Evolutionary conservation across 2,797 vertebrate species (phyloP).

Genomic region (Sebastes matsubarae): DNA sequence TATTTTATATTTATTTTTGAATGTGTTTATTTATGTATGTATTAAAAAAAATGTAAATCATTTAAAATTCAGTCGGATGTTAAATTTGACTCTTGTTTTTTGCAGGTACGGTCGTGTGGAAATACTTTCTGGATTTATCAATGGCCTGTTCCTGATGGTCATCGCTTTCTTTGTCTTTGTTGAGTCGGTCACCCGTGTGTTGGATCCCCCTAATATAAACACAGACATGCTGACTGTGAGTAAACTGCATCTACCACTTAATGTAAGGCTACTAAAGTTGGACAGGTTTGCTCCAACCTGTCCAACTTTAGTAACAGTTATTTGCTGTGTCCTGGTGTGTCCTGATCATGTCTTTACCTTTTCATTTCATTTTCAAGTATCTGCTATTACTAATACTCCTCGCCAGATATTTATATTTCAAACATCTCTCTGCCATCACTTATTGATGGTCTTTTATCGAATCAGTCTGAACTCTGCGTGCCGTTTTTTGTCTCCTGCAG

Average conservation of each 20-base stretch:
- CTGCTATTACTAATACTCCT: background rate
- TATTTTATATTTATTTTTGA: too few relatives aligned
- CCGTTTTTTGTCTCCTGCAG: constrained; percentile 66
- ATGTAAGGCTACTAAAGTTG: background rate
- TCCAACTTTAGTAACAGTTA: background rate
- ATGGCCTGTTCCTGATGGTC: constrained; percentile 97
- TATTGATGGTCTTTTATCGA: background rate
- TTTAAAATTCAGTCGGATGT: background rate
- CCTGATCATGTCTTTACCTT: background rate
- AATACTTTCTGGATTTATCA: constrained; percentile 98
- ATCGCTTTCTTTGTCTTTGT: constrained; percentile 98
- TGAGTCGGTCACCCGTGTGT: constrained; percentile 92
- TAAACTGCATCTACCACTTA: constrained; percentile 24
- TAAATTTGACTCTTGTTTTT: background rate
- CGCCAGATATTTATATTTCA: background rate
- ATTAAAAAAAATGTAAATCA: too few relatives aligned
- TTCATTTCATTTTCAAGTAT: background rate
- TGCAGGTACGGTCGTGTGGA: constrained; percentile 94
- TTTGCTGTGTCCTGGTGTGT: background rate
- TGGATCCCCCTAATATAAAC: constrained; percentile 97
- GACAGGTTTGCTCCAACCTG: background rate
- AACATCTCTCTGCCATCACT: background rate
- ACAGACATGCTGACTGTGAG: constrained; percentile 98
- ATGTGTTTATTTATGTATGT: too few relatives aligned
- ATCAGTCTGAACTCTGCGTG: background rate